Conservation (phyloP, 2,888 invertebrate genomes). For the Rosalia funebris region DNA sequence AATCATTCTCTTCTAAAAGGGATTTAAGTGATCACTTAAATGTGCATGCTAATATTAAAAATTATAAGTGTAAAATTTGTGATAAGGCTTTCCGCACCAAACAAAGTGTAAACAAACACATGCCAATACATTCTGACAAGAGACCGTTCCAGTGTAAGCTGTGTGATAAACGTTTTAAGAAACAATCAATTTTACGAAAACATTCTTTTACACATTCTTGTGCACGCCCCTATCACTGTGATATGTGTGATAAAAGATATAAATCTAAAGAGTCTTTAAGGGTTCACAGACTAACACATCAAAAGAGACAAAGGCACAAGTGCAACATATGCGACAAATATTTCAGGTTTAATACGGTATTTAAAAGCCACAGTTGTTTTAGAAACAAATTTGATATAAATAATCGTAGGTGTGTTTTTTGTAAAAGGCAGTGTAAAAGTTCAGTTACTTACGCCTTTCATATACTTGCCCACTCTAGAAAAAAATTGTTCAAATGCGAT, state of each 20-base stretch:
- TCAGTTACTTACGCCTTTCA: slow-evolving; percentile 29
- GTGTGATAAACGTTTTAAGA: slow-evolving; percentile 43
- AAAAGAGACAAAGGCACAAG: slow-evolving; percentile 21
- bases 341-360: slow-evolving; percentile 31
- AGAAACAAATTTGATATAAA: slow-evolving; percentile 24
- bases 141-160: slow-evolving; percentile 41
- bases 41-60: slow-evolving; percentile 41
- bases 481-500: slow-evolving; percentile 26
- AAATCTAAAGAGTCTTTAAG: slow-evolving; percentile 41
- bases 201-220: slow-evolving; percentile 41
- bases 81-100: slow-evolving; percentile 44
- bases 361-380: slow-evolving; percentile 32
- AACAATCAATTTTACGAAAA: slow-evolving; percentile 42
- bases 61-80: slow-evolving; percentile 42
- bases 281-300: slow-evolving; percentile 37
- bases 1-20: slow-evolving; percentile 40
- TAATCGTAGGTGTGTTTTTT: slow-evolving; percentile 31
- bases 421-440: slow-evolving; percentile 32
- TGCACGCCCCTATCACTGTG: slow-evolving; percentile 35
- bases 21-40: slow-evolving; percentile 43
- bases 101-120: slow-evolving; percentile 44
- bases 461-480: slow-evolving; percentile 27
- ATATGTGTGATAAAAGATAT: slow-evolving; percentile 39
- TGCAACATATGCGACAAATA: slow-evolving; percentile 31
- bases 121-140: slow-evolving; percentile 44